These are phyloP conservation scores for Agrochola circellaris DNA, from an alignment of 2,888 invertebrate species.

Conservation along the genomic window DNA sequence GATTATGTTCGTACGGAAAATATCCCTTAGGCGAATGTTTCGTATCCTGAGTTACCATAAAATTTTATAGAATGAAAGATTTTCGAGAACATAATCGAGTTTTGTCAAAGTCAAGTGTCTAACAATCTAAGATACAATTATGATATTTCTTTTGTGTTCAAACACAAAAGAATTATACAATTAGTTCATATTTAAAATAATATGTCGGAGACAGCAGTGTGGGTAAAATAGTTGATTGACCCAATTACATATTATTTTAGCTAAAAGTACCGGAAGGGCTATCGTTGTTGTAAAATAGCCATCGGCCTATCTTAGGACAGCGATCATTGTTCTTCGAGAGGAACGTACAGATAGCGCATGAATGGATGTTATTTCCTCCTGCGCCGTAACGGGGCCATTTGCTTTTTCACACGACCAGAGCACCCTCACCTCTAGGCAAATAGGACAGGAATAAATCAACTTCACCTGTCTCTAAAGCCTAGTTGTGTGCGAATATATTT, in stretches of 20 bases:
- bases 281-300: conserved; percentile 57
- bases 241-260: conserved; percentile 15
- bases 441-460: conserved; percentile 75
- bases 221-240: too few species aligned
- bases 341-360: conserved; percentile 70
- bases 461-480: conserved; percentile 59
- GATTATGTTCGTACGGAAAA: too few species aligned
- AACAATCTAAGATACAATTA: too few species aligned
- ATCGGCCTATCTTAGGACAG: conserved; percentile 60
- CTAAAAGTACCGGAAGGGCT: conserved; percentile 33
- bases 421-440: conserved; percentile 69
- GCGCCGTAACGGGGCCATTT: conserved; percentile 67
- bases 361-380: conserved; percentile 75
- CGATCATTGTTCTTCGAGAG: conserved; percentile 73
- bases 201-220: too few species aligned
- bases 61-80: too few species aligned
- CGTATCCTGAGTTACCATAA: too few species aligned
- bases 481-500: conserved; percentile 19
- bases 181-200: too few species aligned
- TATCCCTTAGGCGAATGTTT: too few species aligned
- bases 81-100: too few species aligned
- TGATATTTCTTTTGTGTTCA: too few species aligned
- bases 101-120: too few species aligned
- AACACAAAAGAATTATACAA: too few species aligned
- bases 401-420: conserved; percentile 73